A percentile compares a stretch with the other conserved stretches of the same genome.
These are phyloP conservation scores for Gandaritis pyraliata DNA, from an alignment of 2,888 invertebrate genomes.

Conservation along the genomic window DNA sequence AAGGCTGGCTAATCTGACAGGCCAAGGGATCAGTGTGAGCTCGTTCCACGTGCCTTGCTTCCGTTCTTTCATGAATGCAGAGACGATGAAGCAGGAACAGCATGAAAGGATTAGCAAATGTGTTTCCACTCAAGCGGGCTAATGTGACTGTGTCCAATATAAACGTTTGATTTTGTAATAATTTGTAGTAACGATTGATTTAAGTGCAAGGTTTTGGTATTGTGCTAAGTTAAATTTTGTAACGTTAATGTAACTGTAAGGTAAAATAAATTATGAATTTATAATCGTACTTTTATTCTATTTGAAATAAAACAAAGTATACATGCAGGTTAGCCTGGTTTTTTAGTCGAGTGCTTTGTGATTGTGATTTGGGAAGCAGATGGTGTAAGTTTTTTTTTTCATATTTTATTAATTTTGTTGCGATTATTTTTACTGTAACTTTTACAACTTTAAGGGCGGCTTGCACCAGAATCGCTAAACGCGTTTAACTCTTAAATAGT, in stretches of 20 bases:
- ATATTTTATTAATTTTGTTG: conserved; percentile 13
- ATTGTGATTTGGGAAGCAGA: background rate
- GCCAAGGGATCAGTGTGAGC: conserved; percentile 70
- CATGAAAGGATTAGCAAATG: conserved; percentile 45
- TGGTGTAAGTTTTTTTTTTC: conserved; percentile 21
- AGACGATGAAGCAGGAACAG: conserved; percentile 61
- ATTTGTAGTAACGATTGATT: conserved; percentile 49
- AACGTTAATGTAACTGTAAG: conserved; percentile 53
- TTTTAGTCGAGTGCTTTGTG: too few species aligned
- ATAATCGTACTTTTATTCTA: background rate
- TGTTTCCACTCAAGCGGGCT: conserved; percentile 18
- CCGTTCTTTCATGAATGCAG: conserved; percentile 67
- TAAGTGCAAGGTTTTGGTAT: conserved; percentile 63
- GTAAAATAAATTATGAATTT: conserved; percentile 46
- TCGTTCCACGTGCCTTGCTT: conserved; percentile 76
- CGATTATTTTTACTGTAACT: background rate
- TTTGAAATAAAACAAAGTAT: too few species aligned
- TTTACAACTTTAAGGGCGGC: too few species aligned
- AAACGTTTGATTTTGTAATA: conserved; percentile 45
- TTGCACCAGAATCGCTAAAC: too few species aligned
- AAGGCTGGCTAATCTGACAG: conserved; percentile 53
- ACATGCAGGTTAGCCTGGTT: background rate
- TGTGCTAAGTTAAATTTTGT: conserved; percentile 69
- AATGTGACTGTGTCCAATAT: conserved; percentile 39
- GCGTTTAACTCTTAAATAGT: too few species aligned